Base-by-base conservation (phyloP, 2,113 vertebrate species). In the Xerus inauris region DNA sequence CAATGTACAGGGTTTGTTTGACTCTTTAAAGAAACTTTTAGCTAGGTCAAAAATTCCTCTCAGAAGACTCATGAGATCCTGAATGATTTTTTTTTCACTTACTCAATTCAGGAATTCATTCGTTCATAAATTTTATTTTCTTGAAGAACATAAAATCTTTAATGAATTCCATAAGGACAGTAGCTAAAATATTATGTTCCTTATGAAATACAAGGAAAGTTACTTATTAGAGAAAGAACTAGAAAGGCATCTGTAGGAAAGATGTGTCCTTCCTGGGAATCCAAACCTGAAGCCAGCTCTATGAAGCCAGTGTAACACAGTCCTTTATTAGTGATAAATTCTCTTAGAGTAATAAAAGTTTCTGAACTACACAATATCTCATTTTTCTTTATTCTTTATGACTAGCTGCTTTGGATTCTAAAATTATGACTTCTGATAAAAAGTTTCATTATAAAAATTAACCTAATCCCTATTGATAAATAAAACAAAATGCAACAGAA, bases 401-500 rank as follows among this genome's bases (percentile, higher is more conserved):
- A 9, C 9, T 88, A 73, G n/a, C 22, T 54, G 9, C 79, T 57
- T 79, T 30, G 75, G 7, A 64, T 65, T 57, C 16, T 89, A 35
- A 94, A 94, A 45, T 75, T 51, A 73, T 64, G n/a, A 83, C 82
- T 83, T 89, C 38, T 83, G 38, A 65, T 89, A 51, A 73, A 83
- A 42, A 28, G 45, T 30, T 38, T 89, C 30, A 73, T 81, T 26
- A 81, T 85, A 38, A 30, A 73, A 54, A 22, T 82, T 49, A 82
- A 82, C n/a, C 6, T 89, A 47, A 54, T 82, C 38, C 20, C 42
- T 35, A 26, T 4, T 75, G n/a, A 65, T 54, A 51, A 77, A 69
- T 38, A 69, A 87, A 93, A 72, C 26, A 87, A 81, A 75, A 82
- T 40, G 24, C 54, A 88, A 82, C 6, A 51, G 19, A 20, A 65